A percentile compares a stretch with the other conserved stretches of the same genome.
Evolutionary conservation across 2,797 vertebrate species (phyloP).

Genomic region (Lithobates pipiens): DNA sequence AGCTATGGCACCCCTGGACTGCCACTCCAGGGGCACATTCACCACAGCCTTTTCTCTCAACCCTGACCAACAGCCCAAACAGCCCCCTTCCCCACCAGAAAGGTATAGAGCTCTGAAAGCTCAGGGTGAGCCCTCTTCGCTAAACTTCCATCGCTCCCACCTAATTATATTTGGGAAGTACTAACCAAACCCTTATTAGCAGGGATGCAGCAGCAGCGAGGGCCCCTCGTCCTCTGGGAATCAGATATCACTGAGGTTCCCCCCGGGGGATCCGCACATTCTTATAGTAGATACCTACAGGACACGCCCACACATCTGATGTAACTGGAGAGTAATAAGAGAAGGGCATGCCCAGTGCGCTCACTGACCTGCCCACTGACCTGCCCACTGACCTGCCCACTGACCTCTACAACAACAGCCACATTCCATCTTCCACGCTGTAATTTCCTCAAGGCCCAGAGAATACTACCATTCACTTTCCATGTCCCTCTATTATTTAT

Average conservation of each 20-base stretch:
- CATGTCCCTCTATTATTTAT: too few species aligned
- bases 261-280: fast-evolving
- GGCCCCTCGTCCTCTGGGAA: not conserved
- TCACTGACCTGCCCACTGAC: not conserved
- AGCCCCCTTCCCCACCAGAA: too few species aligned
- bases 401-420: not conserved
- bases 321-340: not conserved
- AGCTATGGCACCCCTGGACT: too few species aligned
- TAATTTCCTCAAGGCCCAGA: too few species aligned
- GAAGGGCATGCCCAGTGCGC: not conserved
- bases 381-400: not conserved
- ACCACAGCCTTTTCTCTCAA: too few species aligned
- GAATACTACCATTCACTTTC: too few species aligned
- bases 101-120: too few species aligned
- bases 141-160: not conserved
- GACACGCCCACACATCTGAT: constrained; percentile 16
- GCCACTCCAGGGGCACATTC: too few species aligned
- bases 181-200: constrained; percentile 13
- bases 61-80: too few species aligned
- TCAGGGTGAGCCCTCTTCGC: not conserved
- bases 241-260: not conserved
- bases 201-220: constrained; percentile 1
- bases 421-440: too few species aligned
- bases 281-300: not conserved
- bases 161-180: too few species aligned